Evolutionary conservation across 2,797 vertebrate genomes (phyloP).

Genomic region (Cyprinella venusta): DNA sequence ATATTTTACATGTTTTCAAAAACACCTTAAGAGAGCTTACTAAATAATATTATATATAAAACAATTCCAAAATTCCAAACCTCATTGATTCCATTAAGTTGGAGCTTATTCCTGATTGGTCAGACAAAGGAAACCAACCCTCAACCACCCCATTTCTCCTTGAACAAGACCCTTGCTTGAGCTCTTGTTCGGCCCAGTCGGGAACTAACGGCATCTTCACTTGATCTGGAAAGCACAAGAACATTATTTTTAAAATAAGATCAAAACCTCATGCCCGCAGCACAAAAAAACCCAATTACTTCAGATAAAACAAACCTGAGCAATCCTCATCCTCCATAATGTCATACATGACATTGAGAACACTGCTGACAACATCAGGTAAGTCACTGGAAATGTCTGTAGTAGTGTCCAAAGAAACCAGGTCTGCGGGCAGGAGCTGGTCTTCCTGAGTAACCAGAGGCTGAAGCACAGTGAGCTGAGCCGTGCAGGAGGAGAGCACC

Average conservation of each 20-base stretch:
- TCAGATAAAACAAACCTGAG: slow-evolving; percentile 39
- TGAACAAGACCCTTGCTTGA: slow-evolving; percentile 63
- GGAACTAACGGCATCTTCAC: slow-evolving; percentile 68
- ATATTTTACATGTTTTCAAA: too few relatives aligned
- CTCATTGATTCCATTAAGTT: slow-evolving; percentile 93
- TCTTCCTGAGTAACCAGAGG: slow-evolving; percentile 57
- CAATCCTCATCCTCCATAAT: slow-evolving; percentile 66
- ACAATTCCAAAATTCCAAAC: slow-evolving; percentile 66
- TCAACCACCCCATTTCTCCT: slow-evolving; percentile 77
- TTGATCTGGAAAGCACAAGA: slow-evolving; percentile 50
- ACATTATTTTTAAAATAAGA: not conserved
- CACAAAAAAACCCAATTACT: not conserved
- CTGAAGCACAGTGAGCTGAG: slow-evolving; percentile 81
- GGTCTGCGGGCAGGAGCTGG: slow-evolving; percentile 56
- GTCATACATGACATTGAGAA: slow-evolving; percentile 77
- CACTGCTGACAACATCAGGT: slow-evolving; percentile 79
- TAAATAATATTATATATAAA: not conserved
- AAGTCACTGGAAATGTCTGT: slow-evolving; percentile 69
- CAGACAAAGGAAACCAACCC: slow-evolving; percentile 87
- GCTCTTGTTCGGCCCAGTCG: slow-evolving; percentile 88
- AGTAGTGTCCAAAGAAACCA: slow-evolving; percentile 53
- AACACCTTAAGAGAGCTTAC: not conserved
- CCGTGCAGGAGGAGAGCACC: slow-evolving; percentile 76
- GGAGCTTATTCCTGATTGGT: slow-evolving; percentile 86
- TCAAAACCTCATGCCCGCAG: not conserved